phyloP scores from a whole-genome alignment of 2,113 vertebrate genomes.

The Nymphicus hollandicus region DNA sequence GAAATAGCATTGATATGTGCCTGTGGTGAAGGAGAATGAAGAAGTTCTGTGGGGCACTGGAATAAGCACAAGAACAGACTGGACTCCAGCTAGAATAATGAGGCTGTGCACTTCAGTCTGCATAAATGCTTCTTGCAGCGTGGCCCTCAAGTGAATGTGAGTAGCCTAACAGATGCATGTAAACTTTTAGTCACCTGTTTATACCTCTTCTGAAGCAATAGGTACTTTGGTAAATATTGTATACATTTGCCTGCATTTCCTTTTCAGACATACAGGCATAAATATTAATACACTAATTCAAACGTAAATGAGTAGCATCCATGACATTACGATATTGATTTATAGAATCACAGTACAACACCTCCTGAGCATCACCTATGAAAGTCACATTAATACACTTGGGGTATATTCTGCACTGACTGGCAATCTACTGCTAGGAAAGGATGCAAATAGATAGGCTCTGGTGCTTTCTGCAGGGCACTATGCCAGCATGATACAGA shows the following conservation, averaged over 20 bases:
- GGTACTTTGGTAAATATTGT: background rate
- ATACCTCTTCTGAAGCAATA: background rate
- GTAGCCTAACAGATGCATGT: background rate
- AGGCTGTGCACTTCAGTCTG: background rate
- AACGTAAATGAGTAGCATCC: slow-evolving; percentile 20
- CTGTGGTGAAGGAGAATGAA: background rate
- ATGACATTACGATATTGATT: slow-evolving; percentile 10
- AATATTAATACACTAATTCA: slow-evolving; percentile 44
- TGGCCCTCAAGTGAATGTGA: background rate
- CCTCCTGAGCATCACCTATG: background rate
- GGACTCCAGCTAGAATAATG: background rate
- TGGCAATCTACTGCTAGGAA: background rate
- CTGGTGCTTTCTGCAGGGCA: background rate
- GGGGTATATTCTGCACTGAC: background rate
- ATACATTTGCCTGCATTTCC: slow-evolving; percentile 25
- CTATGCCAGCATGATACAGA: background rate
- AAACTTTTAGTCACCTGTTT: slow-evolving; percentile 25
- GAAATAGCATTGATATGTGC: background rate
- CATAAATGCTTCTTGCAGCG: background rate
- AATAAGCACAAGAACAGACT: background rate
- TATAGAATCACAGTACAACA: background rate
- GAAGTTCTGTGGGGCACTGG: background rate
- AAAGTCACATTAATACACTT: background rate
- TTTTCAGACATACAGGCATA: slow-evolving; percentile 24
- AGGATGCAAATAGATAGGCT: background rate